Conservation (phyloP, 2,888 invertebrate genomes). For the Metacarcinus magister region DNA sequence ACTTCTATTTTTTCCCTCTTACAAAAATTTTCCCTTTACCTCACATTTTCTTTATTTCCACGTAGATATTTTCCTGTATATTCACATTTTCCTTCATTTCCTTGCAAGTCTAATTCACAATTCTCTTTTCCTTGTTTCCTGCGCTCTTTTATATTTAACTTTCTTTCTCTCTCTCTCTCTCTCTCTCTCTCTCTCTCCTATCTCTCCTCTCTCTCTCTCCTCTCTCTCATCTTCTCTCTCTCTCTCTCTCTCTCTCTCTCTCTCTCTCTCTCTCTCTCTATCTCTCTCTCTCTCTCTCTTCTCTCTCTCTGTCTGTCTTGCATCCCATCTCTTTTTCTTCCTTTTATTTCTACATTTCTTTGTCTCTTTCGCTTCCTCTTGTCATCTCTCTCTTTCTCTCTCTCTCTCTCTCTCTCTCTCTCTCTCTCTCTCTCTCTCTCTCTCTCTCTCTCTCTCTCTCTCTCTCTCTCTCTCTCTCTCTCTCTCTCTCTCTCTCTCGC, state of each 20-base stretch:
- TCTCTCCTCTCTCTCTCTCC: neutral
- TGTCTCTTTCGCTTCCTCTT: neutral
- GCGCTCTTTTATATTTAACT: neutral
- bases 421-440: slow-evolving; percentile 42
- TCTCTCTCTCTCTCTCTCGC: neutral
- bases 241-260: slow-evolving; percentile 9
- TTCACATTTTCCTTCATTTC: neutral
- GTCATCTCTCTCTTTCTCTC: neutral
- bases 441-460: slow-evolving; percentile 9
- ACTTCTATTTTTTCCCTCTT: neutral
- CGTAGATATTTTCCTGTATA: neutral
- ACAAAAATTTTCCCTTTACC: neutral
- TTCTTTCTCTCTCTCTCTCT: neutral
- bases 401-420: slow-evolving; percentile 43
- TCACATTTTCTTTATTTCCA: neutral
- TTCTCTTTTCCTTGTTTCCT: neutral
- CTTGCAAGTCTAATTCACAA: neutral
- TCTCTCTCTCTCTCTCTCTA: slow-evolving; percentile 9
- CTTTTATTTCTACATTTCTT: neutral
- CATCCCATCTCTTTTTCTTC: neutral
- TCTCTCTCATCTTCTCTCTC: neutral
- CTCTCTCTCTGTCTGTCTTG: too few relatives aligned
- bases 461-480: neutral
- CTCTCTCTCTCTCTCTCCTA: neutral
- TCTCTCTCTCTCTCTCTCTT: neutral